A percentile compares a stretch with the other conserved stretches of the same genome.
Conservation (phyloP, 2,113 vertebrate species). For the Bubo bubo region DNA sequence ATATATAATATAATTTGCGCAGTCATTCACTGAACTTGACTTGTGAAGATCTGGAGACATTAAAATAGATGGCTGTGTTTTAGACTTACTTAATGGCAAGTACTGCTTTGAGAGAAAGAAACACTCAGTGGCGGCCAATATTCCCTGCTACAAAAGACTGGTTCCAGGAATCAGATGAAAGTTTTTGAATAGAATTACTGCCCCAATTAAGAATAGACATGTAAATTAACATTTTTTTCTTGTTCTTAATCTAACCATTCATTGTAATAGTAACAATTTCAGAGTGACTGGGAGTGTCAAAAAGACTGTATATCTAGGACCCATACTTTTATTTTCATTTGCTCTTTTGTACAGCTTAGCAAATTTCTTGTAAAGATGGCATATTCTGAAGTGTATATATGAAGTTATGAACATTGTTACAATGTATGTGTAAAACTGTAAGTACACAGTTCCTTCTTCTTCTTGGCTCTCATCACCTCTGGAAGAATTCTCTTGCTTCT, state of each 20-base stretch:
- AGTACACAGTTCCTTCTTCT: neutral
- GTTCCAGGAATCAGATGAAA: neutral
- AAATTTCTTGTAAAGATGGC: neutral
- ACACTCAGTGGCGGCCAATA: neutral
- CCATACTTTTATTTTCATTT: neutral
- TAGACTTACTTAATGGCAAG: neutral
- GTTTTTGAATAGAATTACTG: neutral
- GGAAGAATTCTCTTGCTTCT: neutral
- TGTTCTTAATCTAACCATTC: neutral
- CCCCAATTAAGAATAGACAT: neutral
- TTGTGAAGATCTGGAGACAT: neutral
- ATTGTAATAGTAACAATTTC: neutral
- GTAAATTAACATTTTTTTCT: neutral
- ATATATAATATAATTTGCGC: neutral
- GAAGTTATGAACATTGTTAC: neutral
- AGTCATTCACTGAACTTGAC: neutral
- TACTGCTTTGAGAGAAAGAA: neutral
- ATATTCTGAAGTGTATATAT: neutral
- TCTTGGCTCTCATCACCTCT: neutral
- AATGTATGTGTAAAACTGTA: neutral
- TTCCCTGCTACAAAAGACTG: neutral
- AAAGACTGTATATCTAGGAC: neutral
- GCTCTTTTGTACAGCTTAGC: neutral
- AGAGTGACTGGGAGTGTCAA: neutral
- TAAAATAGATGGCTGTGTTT: neutral